Base-by-base conservation (phyloP, 2,797 vertebrate genomes). In the Microctenopoma stevenorrisi region DNA sequence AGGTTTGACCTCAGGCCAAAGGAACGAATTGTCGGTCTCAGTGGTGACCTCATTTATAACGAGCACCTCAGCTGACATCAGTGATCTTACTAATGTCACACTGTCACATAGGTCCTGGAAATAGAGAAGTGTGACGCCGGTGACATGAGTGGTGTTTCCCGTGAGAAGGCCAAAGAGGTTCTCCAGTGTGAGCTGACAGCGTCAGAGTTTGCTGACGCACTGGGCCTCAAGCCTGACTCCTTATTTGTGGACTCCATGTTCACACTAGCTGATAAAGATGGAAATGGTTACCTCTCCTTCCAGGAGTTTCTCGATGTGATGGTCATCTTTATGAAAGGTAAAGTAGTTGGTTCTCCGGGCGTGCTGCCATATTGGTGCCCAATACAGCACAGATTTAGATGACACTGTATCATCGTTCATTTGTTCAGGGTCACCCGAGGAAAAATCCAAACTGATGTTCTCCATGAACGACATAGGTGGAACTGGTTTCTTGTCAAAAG, bases 241-340 rank as follows among this genome's bases (percentile, higher is more conserved):
- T 90, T 95, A 52, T 99, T 99, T 65, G 95, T 99, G 78, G 95
- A 98, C 40, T 96, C 96, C 84, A 99, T 99, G 97, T 99, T 99
- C 88, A 96, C 95, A 1, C 82, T 97, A 11, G 97, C 97, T 0
- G 98, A 99, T 88, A 97, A 97, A 85, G 98, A 99, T 0, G 93
- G 96, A 68, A 99, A 99, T 0, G 97, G 98, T 13, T 99, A 97
- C 91, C 94, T 99, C 73, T 99, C 96, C 54, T 97, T 98, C 86
- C 94, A 95, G 54, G 98, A 99, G 89, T 98, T 99, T 77, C 90
- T 99, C n/a, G 96, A 98, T 74, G 96, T 99, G 77, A 90, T 99
- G 26, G 95, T 95, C 61, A 94, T 96, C 86, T 98, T 99, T 46
- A 93, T 93, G 92, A 92, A 89, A 84, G 92, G 92, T 92, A 74